Evolutionary conservation across 2,888 invertebrate species (phyloP).

Genomic region (Diplolepis rosae): DNA sequence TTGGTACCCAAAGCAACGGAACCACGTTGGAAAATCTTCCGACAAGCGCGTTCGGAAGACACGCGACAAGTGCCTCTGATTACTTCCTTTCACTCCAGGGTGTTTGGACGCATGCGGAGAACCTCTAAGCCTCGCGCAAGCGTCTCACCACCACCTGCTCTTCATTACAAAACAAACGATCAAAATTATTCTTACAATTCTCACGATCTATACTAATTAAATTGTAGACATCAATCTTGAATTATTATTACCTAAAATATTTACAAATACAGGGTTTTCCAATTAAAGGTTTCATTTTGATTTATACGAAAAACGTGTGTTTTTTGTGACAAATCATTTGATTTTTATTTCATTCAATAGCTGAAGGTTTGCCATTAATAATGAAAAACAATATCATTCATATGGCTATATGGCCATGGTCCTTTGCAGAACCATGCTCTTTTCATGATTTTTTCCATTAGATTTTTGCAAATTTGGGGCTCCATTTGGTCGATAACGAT

Average conservation of each 20-base stretch:
- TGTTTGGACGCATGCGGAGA: constrained; percentile 42
- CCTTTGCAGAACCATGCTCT: too few relatives aligned
- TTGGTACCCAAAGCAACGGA: constrained; percentile 28
- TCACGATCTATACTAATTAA: neutral
- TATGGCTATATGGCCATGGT: too few relatives aligned
- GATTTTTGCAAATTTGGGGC: too few relatives aligned
- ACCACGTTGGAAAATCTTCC: constrained; percentile 32
- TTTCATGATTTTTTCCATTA: too few relatives aligned
- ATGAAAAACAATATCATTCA: too few relatives aligned
- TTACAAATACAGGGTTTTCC: too few relatives aligned
- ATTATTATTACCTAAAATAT: neutral
- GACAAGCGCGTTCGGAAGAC: constrained; percentile 62
- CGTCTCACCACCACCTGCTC: constrained; percentile 43
- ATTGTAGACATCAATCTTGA: neutral
- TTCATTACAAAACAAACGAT: neutral
- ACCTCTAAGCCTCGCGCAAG: constrained; percentile 45
- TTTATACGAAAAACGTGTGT: too few relatives aligned
- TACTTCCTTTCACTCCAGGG: constrained; percentile 45
- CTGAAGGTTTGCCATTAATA: too few relatives aligned
- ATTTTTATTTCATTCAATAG: too few relatives aligned
- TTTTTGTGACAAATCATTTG: too few relatives aligned
- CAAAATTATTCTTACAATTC: neutral
- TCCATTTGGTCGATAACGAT: too few relatives aligned
- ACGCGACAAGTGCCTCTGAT: constrained; percentile 64
- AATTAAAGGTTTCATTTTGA: too few relatives aligned